Evolutionary conservation across 2,888 invertebrate species (phyloP).

Genomic region (Dicyrtoma fusca): DNA sequence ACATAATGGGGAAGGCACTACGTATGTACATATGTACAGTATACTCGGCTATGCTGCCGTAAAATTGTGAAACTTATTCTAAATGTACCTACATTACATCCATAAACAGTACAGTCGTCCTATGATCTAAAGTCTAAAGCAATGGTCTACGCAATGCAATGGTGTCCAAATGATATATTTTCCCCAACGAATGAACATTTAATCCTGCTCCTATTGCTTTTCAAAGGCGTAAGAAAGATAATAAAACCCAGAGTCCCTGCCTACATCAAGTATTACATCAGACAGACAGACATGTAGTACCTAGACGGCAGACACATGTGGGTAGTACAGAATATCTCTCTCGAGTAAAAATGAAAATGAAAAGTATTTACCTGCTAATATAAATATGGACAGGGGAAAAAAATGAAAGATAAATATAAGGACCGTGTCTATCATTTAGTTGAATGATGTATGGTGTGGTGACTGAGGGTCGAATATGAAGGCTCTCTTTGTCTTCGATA

Average conservation of each 20-base stretch:
- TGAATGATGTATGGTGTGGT: conserved; percentile 23
- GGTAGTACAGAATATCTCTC: not conserved
- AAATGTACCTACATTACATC: too few relatives aligned
- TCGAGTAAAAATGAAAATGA: conserved; percentile 15
- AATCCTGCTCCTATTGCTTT: too few relatives aligned
- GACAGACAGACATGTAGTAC: not conserved
- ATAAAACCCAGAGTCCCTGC: too few relatives aligned
- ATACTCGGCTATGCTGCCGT: too few relatives aligned
- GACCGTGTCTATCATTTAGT: conserved; percentile 30
- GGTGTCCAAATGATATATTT: too few relatives aligned
- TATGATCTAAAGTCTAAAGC: too few relatives aligned
- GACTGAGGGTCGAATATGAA: conserved; percentile 23
- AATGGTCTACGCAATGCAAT: too few relatives aligned
- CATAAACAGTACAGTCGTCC: not conserved
- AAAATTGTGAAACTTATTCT: too few relatives aligned
- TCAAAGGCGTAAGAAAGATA: too few relatives aligned
- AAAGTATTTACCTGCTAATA: conserved; percentile 15
- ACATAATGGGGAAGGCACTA: too few relatives aligned
- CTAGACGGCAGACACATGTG: not conserved
- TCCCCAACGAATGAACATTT: too few relatives aligned
- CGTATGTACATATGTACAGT: too few relatives aligned
- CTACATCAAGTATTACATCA: not conserved
- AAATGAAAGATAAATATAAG: conserved; percentile 26
- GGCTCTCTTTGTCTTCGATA: conserved; percentile 44
- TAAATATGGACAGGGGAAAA: conserved; percentile 8